A percentile compares a stretch with the other conserved stretches of the same genome.
Evolutionary conservation across 2,888 invertebrate species (phyloP).

Genomic region (Nymphalis urticae): DNA sequence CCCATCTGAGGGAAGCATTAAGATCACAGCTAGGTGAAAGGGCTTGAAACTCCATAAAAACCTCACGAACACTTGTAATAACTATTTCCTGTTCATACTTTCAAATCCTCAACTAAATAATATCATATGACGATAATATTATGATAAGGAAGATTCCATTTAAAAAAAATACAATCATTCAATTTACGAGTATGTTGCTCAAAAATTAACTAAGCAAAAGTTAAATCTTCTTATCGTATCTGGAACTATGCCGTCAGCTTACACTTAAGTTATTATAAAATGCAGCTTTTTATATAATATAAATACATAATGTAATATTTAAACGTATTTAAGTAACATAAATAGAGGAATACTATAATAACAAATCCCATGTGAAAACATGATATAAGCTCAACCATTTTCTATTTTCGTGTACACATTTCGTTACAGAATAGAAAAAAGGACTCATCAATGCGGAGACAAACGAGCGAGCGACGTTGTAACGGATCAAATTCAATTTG

Average conservation of each 20-base stretch:
- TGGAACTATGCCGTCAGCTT: no score
- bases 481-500: slow-evolving; percentile 80
- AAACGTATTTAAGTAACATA: background rate
- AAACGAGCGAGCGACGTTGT: slow-evolving; percentile 68
- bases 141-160: no score
- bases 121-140: background rate
- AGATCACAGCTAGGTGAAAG: slow-evolving; percentile 54
- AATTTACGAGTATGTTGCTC: no score
- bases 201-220: background rate
- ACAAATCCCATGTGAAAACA: slow-evolving; percentile 15
- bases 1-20: slow-evolving; percentile 70
- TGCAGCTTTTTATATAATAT: no score
- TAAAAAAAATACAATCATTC: no score
- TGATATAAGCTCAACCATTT: slow-evolving; percentile 28
- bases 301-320: background rate
- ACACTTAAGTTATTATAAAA: no score
- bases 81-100: slow-evolving; percentile 4
- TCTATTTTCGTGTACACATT: slow-evolving; percentile 39
- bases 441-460: slow-evolving; percentile 65
- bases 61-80: slow-evolving; percentile 26
- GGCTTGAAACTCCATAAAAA: slow-evolving; percentile 34
- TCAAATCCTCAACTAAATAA: background rate
- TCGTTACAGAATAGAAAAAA: slow-evolving; percentile 48
- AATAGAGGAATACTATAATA: slow-evolving; percentile 12
- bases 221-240: no score